phyloP scores from a whole-genome alignment of 1,140 invertebrate species.

The Anoplophora glabripennis region DNA sequence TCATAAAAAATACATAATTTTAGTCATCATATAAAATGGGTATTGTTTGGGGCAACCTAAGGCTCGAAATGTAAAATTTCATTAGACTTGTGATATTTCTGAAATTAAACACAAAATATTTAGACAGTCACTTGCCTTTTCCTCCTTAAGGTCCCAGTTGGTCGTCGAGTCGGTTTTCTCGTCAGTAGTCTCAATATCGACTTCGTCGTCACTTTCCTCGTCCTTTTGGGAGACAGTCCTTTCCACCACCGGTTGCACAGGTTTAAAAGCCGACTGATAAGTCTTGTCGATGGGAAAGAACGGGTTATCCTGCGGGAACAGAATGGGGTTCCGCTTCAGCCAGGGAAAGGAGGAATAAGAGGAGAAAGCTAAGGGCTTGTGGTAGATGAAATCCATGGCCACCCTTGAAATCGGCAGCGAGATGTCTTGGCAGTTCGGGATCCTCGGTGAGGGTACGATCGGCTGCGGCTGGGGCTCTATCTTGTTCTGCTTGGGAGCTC shows the following conservation, averaged over 20 bases:
- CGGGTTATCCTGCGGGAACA: slow-evolving; percentile 53
- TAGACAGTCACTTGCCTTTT: slow-evolving; percentile 35
- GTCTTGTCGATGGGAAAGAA: slow-evolving; percentile 48
- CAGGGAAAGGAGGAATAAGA: slow-evolving; percentile 59
- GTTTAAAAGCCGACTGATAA: slow-evolving; percentile 66
- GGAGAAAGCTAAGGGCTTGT: slow-evolving; percentile 58
- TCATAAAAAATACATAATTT: too few relatives aligned
- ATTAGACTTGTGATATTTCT: too few relatives aligned
- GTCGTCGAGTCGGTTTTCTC: slow-evolving; percentile 45
- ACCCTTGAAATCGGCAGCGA: slow-evolving; percentile 59
- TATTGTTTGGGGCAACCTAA: background rate
- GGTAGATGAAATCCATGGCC: slow-evolving; percentile 69
- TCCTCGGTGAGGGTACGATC: slow-evolving; percentile 53
- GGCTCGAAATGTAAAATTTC: background rate
- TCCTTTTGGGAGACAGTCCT: slow-evolving; percentile 32
- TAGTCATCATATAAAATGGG: too few relatives aligned
- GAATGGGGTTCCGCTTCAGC: slow-evolving; percentile 55
- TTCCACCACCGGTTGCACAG: slow-evolving; percentile 51
- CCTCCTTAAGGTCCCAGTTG: slow-evolving; percentile 38
- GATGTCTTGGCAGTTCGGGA: slow-evolving; percentile 57
- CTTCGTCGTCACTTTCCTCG: slow-evolving; percentile 56
- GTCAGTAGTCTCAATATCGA: slow-evolving; percentile 62
- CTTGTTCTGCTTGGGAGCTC: slow-evolving; percentile 48
- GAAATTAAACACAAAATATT: too few relatives aligned
- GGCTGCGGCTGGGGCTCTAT: slow-evolving; percentile 43